Evolutionary conservation across 2,113 vertebrate genomes (phyloP), one percentile per base, ranked within the genome.

Genomic region (Dryoscopus gambensis): DNA sequence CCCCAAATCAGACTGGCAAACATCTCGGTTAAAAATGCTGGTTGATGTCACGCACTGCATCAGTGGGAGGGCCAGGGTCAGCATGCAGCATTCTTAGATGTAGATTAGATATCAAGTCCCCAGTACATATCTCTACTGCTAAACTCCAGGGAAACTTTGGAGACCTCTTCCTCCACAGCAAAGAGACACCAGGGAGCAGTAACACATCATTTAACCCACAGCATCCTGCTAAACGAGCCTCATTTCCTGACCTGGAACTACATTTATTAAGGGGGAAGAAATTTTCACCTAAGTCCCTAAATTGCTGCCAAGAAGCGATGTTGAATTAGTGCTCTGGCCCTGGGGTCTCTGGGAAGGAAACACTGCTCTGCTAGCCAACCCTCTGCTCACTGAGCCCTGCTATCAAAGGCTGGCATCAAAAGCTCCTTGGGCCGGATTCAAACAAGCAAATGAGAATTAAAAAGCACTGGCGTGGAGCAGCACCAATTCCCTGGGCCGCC

Each of bases 351-450:
- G 44, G 49, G 63, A 89, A 69, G 40, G 53, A 86, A 71, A 83
- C 31, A 35, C 33, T 64, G 59, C 67, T 50, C 56, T 53, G 40
- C 49, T 53, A 47, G 75, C 85, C 71, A 77, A 35, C 7, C 19
- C 30, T 22, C 35, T 59, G 49, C 14, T 69, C 3, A 1, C 33
- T 18, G 28, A 87, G 67, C 71, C 50, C 39, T 84, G 83, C 63
- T 78, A 11, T 60, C 79, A 79, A 60, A 91, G 70, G 49, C 47
- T 94, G 88, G 63, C 88, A 94, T 75, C 49, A 44, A 56, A 70
- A 91, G 40, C 78, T 91, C 74, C 75, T 91, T 60, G 67, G 90
- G 74, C 49, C 85, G 78, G 40, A 78, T 82, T 79, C 85, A 91
- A 91, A 63, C 3, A 27, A 87, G 37, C 70, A 83, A 25, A 63